Evolutionary conservation across 2,888 invertebrate species (phyloP), one percentile per base, ranked within the genome.

Genomic region (Phengaris arion): DNA sequence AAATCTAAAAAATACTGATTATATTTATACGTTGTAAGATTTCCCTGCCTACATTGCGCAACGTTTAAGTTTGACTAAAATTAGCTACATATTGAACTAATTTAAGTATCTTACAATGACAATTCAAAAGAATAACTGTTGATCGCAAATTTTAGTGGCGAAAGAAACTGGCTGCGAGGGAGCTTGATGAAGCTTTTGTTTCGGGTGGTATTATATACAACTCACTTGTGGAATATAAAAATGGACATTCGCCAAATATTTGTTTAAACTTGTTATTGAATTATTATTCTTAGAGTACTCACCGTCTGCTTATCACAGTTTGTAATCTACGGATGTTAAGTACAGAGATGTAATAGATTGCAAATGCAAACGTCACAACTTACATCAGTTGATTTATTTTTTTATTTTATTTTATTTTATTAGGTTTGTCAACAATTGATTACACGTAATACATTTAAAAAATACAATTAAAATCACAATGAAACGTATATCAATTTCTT

Each of bases 181-280:
- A 70, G 7, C 35, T 35, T 52, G 54, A 72, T 52, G 35, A 10
- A 15, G 70, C 72, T 52, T 54, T 72, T 72, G 72, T 72, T 72
- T 54, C 35, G 72, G 35, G 22, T 72, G 12, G 72, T 7, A 52
- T 35, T 54, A 72, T 54, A 72, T 72, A 64, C 64, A 54, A 8
- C 52, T 72, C 52, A 72, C 72, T 72, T 72, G 72, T 72, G 54
- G 72, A 72, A 72, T 72, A 35, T 22, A 54, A 54, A 54, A 72
- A 52, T 72, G 72, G 72, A 72, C 52, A 54, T 52, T 52, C 54
- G 72, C 72, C 72, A 72, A 72, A 72, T 54, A 72, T 54, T 72
- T 35, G 52, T 72, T 72, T 72, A 54, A 72, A 72, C 54, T 52
- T 13, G 72, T 52, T 54, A 6, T n/a, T 7, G 35, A 35, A 35